Evolutionary conservation across 2,888 invertebrate genomes (phyloP).

Genomic region (Campoletis raptor): DNA sequence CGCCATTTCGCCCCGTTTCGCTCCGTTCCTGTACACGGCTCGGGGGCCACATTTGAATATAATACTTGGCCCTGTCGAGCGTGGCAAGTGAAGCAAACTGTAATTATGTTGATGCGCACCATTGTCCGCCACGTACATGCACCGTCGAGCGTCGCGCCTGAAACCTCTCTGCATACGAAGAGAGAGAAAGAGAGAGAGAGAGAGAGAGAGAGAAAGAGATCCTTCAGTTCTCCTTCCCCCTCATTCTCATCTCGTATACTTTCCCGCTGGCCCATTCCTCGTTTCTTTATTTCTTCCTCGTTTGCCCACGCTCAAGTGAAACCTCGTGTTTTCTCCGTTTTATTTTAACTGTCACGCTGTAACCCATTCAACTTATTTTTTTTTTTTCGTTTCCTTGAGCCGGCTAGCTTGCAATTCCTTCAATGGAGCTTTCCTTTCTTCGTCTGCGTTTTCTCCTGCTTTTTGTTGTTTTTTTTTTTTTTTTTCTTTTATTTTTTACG

Average conservation of each 20-base stretch:
- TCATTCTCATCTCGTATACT: slow-evolving; percentile 64
- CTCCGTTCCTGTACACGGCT: slow-evolving; percentile 72
- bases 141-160: slow-evolving; percentile 72
- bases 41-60: slow-evolving; percentile 82
- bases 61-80: slow-evolving; percentile 79
- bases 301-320: slow-evolving; percentile 77
- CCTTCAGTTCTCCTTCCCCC: slow-evolving; percentile 71
- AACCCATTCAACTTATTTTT: slow-evolving; percentile 49
- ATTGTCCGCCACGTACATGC: slow-evolving; percentile 79
- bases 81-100: slow-evolving; percentile 81
- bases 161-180: slow-evolving; percentile 71
- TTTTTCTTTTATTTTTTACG: slow-evolving; percentile 13
- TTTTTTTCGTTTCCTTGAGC: slow-evolving; percentile 44
- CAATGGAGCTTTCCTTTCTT: slow-evolving; percentile 34
- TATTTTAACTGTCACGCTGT: slow-evolving; percentile 58
- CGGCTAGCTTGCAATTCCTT: slow-evolving; percentile 48
- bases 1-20: slow-evolving; percentile 68
- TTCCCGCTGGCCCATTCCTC: slow-evolving; percentile 28
- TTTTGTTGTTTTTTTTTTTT: neutral
- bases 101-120: slow-evolving; percentile 84
- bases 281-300: slow-evolving; percentile 65
- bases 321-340: slow-evolving; percentile 67
- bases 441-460: slow-evolving; percentile 13
- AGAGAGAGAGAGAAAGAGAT: slow-evolving; percentile 32
- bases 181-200: neutral